Percentiles rank a stretch among this genome's conserved stretches.
These are phyloP conservation scores for Delphinapterus leucas DNA, from an alignment of 2,113 vertebrate species.

Conservation along the genomic window DNA sequence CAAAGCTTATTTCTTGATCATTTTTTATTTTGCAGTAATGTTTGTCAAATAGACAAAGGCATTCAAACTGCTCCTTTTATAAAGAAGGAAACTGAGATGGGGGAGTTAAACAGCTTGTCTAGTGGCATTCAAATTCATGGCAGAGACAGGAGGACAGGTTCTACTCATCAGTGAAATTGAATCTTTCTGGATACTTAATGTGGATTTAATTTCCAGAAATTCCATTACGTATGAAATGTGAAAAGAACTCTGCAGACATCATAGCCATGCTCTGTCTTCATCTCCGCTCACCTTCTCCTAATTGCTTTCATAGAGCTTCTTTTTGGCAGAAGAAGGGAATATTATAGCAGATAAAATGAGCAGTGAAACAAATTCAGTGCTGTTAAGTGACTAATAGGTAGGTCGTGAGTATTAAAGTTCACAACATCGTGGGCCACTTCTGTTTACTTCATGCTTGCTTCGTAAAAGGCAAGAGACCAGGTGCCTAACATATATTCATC, in stretches of 20 bases:
- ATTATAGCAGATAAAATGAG: neutral
- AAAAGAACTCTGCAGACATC: neutral
- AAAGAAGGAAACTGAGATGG: neutral
- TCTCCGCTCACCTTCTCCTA: neutral
- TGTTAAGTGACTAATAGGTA: neutral
- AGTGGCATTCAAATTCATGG: neutral
- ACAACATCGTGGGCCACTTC: neutral
- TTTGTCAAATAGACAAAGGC: neutral
- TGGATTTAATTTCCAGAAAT: neutral
- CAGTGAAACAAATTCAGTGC: neutral
- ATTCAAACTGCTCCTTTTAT: neutral
- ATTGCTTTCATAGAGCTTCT: neutral
- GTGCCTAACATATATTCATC: neutral
- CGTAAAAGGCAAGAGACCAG: neutral
- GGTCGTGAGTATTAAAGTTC: neutral
- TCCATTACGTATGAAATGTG: neutral
- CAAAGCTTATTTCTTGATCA: neutral
- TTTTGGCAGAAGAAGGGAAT: neutral
- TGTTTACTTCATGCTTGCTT: neutral
- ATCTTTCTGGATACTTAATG: neutral
- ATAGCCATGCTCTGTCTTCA: neutral
- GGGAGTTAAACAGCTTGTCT: neutral
- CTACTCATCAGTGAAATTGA: neutral
- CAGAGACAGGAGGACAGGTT: neutral
- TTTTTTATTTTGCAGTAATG: neutral